Conservation (phyloP, 2,113 vertebrate genomes). For the Emydura subglobosa region DNA sequence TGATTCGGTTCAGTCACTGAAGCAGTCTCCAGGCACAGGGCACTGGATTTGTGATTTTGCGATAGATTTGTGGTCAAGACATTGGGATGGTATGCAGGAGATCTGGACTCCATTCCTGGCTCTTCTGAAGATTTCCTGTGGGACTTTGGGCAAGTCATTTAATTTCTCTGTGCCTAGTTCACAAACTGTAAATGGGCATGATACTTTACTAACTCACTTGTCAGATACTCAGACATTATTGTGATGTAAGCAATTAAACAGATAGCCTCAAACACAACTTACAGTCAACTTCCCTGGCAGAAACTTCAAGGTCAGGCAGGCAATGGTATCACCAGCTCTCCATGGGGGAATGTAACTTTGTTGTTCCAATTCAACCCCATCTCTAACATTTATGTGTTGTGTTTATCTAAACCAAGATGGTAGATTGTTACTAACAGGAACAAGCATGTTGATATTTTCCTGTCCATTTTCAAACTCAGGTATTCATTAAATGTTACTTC, state of each 20-base stretch:
- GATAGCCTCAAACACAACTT: not conserved
- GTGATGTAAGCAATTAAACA: not conserved
- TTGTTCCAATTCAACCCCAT: not conserved
- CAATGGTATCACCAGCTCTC: not conserved
- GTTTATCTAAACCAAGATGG: slow-evolving; percentile 15
- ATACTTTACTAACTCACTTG: not conserved
- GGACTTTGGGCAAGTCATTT: not conserved
- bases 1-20: not conserved
- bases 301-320: not conserved
- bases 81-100: not conserved
- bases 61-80: not conserved
- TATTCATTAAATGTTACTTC: not conserved
- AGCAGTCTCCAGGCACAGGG: not conserved
- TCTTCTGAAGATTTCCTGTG: not conserved
- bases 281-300: not conserved
- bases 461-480: not conserved
- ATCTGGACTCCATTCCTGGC: not conserved
- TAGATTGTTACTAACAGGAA: not conserved
- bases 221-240: not conserved
- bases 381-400: not conserved
- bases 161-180: not conserved
- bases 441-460: not conserved
- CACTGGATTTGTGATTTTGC: too few species aligned
- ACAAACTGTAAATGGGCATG: not conserved
- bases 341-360: not conserved